Evolutionary conservation across 2,888 invertebrate species (phyloP).

Genomic region (Rhogogaster chlorosoma): DNA sequence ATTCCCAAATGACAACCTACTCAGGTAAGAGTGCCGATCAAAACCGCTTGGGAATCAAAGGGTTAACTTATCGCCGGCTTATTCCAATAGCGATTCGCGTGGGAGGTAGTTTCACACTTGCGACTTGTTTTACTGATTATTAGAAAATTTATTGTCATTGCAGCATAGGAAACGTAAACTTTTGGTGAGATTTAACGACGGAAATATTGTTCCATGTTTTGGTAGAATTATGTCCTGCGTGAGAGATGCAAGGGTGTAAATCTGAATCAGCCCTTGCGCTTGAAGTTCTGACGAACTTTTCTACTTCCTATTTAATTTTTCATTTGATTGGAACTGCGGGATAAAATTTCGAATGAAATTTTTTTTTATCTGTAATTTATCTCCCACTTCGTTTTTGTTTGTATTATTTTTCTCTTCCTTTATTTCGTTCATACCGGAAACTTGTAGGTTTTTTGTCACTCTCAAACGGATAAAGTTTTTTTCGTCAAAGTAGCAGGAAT

Average conservation of each 20-base stretch:
- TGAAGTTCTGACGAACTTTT: too few relatives aligned
- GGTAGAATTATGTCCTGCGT: too few relatives aligned
- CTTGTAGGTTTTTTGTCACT: neutral
- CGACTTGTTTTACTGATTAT: neutral
- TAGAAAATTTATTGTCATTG: neutral
- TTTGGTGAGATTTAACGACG: too few relatives aligned
- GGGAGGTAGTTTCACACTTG: neutral
- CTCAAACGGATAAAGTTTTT: constrained; percentile 5
- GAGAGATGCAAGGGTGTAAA: too few relatives aligned
- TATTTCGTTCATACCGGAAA: neutral
- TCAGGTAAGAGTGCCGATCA: neutral
- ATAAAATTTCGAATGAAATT: neutral
- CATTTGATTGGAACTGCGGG: neutral
- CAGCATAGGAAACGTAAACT: neutral
- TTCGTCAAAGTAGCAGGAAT: neutral
- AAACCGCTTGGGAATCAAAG: constrained; percentile 25
- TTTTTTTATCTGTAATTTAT: neutral
- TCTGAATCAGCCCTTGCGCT: too few relatives aligned
- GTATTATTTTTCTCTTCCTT: neutral
- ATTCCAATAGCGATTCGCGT: neutral
- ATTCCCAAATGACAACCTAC: neutral
- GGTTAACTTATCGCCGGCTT: constrained; percentile 36
- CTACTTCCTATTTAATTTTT: too few relatives aligned
- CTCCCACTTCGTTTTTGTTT: neutral
- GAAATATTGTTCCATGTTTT: too few relatives aligned